A percentile compares a stretch with the other conserved stretches of the same genome.
These are phyloP conservation scores for Hemichromis elongatus DNA, from an alignment of 2,113 vertebrate species.

Conservation along the genomic window DNA sequence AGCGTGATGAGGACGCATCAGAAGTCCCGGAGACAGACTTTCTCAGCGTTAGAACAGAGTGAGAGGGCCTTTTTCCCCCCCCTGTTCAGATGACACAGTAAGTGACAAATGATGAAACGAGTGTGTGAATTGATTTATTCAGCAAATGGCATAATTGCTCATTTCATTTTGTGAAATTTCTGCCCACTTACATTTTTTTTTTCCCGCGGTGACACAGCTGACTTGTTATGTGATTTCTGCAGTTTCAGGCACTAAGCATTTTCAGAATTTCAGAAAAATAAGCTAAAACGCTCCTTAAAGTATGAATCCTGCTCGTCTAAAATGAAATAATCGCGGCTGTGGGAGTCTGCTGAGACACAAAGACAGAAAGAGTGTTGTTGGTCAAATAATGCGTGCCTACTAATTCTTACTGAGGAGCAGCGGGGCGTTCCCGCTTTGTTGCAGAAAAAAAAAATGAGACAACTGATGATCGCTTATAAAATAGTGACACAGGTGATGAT, in stretches of 20 bases:
- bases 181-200: background rate
- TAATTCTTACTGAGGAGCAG: background rate
- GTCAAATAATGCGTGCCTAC: background rate
- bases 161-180: background rate
- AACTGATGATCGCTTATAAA: background rate
- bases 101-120: background rate
- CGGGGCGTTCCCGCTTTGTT: background rate
- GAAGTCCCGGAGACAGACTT: background rate
- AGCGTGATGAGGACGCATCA: background rate
- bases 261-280: background rate
- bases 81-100: background rate
- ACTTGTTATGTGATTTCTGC: background rate
- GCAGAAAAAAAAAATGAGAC: background rate
- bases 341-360: background rate
- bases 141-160: background rate
- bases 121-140: background rate
- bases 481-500: background rate
- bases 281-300: background rate
- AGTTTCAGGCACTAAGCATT: background rate
- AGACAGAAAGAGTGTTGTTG: background rate
- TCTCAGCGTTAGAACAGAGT: background rate
- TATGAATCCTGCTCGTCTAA: background rate
- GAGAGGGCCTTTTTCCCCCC: background rate
- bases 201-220: background rate
- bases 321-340: background rate